phyloP scores from a whole-genome alignment of 2,888 invertebrate species.

The Andrena praecox region DNA sequence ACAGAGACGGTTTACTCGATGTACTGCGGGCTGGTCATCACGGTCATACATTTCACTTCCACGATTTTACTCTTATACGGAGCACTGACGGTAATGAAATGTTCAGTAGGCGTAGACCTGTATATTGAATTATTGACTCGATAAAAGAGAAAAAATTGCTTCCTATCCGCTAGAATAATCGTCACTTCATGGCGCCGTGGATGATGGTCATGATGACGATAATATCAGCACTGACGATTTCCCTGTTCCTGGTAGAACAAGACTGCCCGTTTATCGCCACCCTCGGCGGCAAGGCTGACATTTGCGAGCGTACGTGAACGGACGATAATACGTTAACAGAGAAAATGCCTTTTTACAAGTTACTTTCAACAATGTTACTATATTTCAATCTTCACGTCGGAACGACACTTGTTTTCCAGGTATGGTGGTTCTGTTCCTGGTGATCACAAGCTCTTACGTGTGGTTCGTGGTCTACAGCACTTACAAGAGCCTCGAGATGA shows the following conservation, averaged over 20 bases:
- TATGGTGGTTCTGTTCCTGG: slow-evolving; percentile 73
- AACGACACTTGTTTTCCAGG: slow-evolving; percentile 67
- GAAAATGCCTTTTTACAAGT: not conserved
- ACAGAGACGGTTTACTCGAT: slow-evolving; percentile 84
- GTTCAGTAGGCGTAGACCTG: slow-evolving; percentile 1
- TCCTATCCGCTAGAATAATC: slow-evolving; percentile 80
- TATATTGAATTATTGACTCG: slow-evolving; percentile 3
- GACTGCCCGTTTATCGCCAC: slow-evolving; percentile 80
- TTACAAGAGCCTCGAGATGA: slow-evolving; percentile 82
- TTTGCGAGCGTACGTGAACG: slow-evolving; percentile 74
- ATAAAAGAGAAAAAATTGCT: slow-evolving; percentile 12
- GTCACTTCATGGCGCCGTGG: slow-evolving; percentile 84
- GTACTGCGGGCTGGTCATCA: slow-evolving; percentile 83
- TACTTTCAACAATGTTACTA: too few species aligned
- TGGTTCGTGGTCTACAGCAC: slow-evolving; percentile 85
- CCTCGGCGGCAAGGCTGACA: slow-evolving; percentile 78
- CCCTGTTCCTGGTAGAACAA: slow-evolving; percentile 80
- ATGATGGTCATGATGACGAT: slow-evolving; percentile 83
- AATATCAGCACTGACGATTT: slow-evolving; percentile 81
- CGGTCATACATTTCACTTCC: slow-evolving; percentile 83
- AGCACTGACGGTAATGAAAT: slow-evolving; percentile 81
- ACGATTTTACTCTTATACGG: slow-evolving; percentile 84
- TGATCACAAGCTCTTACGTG: slow-evolving; percentile 79
- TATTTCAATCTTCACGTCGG: too few species aligned
- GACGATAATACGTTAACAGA: slow-evolving; percentile 47